These are phyloP conservation scores for Taxidea taxus DNA, from an alignment of 2,113 vertebrate genomes.

Conservation along the genomic window DNA sequence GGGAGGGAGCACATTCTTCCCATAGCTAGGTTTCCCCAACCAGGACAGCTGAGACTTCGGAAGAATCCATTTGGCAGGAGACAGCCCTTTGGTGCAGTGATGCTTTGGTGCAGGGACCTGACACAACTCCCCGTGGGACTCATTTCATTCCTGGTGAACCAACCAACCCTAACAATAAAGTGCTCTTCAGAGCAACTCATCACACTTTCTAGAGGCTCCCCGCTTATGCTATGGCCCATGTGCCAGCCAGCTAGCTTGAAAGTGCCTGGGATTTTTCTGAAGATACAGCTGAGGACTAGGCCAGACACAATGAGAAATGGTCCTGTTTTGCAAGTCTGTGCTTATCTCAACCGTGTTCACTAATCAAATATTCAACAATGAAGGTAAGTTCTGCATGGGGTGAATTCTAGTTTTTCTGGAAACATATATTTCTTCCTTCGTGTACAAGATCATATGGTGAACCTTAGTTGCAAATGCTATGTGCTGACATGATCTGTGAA, in stretches of 20 bases:
- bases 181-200: not conserved
- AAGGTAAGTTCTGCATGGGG: not conserved
- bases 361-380: not conserved
- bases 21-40: constrained; percentile 6
- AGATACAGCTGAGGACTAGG: not conserved
- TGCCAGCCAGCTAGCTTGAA: not conserved
- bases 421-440: constrained; percentile 42
- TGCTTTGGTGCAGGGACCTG: constrained; percentile 49
- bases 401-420: constrained; percentile 18
- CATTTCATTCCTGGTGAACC: not conserved
- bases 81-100: constrained; percentile 20
- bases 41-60: constrained; percentile 35
- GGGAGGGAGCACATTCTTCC: constrained; percentile 67
- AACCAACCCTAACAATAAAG: constrained; percentile 16
- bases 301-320: not conserved
- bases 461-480: constrained; percentile 15
- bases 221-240: not conserved
- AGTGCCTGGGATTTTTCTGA: not conserved
- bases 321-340: not conserved
- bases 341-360: not conserved
- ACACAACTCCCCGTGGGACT: constrained; percentile 31
- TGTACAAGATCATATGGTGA: constrained; percentile 16
- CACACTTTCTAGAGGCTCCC: not conserved
- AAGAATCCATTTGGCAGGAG: constrained; percentile 43
- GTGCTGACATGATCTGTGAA: not conserved